Evolutionary conservation across 1,140 invertebrate genomes (phyloP).

Genomic region (Leptestheria dahalacensis): DNA sequence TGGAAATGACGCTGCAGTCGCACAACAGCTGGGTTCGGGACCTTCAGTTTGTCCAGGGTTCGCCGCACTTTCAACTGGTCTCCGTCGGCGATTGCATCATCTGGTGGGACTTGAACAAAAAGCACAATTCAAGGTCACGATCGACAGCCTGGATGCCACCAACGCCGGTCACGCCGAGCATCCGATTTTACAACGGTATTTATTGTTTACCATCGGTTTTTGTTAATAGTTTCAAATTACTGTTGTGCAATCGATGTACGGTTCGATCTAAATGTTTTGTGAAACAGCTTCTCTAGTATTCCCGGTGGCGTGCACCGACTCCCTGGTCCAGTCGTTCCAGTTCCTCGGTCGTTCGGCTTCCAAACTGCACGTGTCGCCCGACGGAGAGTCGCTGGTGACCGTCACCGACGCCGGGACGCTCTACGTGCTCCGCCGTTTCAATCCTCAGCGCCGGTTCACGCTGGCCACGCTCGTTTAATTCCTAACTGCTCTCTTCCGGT

Average conservation of each 20-base stretch:
- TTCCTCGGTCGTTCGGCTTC: slow-evolving; percentile 10
- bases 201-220: not conserved
- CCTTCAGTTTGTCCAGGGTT: not conserved
- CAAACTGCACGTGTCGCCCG: slow-evolving; percentile 9
- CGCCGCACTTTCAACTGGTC: slow-evolving; percentile 12
- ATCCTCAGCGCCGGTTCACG: no score
- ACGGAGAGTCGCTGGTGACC: slow-evolving; percentile 6
- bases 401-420: slow-evolving; percentile 9
- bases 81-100: slow-evolving; percentile 12
- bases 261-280: no score
- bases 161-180: slow-evolving; percentile 5
- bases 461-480: no score
- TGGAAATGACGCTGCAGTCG: not conserved
- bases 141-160: not conserved
- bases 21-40: slow-evolving; percentile 14
- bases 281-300: no score
- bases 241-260: no score
- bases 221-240: not conserved
- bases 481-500: no score
- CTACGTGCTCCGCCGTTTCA: slow-evolving; percentile 11
- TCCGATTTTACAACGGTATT: not conserved
- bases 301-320: not conserved
- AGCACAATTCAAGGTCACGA: not conserved
- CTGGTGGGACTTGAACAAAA: slow-evolving; percentile 11
- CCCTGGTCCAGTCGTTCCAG: slow-evolving; percentile 12